Evolutionary conservation across 2,113 vertebrate genomes (phyloP), one percentile per base, ranked within the genome.

Genomic region (Coturnix japonica): DNA sequence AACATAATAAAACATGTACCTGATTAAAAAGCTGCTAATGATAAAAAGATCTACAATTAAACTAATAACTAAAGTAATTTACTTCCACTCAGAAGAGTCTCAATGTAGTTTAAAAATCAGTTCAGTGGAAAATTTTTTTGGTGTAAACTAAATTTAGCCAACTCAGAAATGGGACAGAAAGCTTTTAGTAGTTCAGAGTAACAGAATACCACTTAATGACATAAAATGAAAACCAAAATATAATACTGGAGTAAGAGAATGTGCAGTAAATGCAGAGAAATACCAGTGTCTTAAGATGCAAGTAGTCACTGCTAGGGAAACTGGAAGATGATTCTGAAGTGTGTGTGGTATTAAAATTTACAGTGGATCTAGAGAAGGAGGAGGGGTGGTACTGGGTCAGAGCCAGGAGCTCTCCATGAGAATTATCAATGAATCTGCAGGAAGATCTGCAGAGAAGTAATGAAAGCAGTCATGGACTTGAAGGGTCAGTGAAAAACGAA

Each of bases 131-230:
- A 82, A 87, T 70, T 66, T 70, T 91, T 94, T 70, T 30, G 85
- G 85, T 79, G 39, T 59, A 37, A 64, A 33, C 14, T 44, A 64
- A 81, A 79, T 51, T 66, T 67, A 81, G 53, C 31, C 63, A 75
- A 44, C 31, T 71, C 47, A 33, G 74, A 91, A 91, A 78, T 54
- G 33, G 43, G 57, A 67, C 57, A 79, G 67, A 81, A 81, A 81
- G 85, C 43, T 89, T 95, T 89, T 79, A 85, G 63, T 57, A 72
- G 49, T 67, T 91, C 64, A 67, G 49, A 75, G 25, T 63, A 72
- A 39, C 30, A 57, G 22, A 71, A 81, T 22, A 43, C 25, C 46
- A 35, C 16, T 57, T 87, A 85, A 79, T 87, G 71, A 59, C 51
- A 81, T 46, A 82, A 87, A 81, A 94, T 63, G 33, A 63, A 59